Evolutionary conservation across 2,797 vertebrate genomes (phyloP).

Genomic region (Merluccius polli): DNA sequence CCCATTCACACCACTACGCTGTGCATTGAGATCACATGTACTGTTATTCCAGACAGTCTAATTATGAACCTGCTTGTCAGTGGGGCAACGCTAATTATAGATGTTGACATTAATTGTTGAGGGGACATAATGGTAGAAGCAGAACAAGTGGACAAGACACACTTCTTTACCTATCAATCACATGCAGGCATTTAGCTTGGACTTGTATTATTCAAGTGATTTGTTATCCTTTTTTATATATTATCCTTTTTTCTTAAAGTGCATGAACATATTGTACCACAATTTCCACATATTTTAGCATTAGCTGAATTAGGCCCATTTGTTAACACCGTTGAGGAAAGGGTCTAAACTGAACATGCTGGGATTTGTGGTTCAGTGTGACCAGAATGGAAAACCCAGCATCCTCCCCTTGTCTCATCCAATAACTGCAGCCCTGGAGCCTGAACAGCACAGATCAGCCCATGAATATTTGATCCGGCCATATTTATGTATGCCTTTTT

Average conservation of each 20-base stretch:
- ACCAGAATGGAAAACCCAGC: not conserved
- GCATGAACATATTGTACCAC: not conserved
- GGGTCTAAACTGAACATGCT: not conserved
- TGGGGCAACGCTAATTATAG: not conserved
- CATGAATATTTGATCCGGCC: slow-evolving; percentile 39
- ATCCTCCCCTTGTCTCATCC: slow-evolving; percentile 18
- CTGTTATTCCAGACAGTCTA: not conserved
- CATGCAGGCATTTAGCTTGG: not conserved
- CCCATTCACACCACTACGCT: not conserved
- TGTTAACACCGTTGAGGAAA: not conserved
- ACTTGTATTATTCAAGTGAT: not conserved
- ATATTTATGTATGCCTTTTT: slow-evolving; percentile 41
- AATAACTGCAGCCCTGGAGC: slow-evolving; percentile 15
- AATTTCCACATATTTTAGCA: not conserved
- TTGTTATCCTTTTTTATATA: not conserved
- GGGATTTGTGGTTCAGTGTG: not conserved
- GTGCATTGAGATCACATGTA: not conserved
- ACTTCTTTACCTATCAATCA: not conserved
- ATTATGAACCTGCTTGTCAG: not conserved
- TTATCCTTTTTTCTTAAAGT: not conserved
- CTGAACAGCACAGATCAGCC: slow-evolving; percentile 20
- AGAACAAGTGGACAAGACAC: not conserved
- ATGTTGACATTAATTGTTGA: not conserved
- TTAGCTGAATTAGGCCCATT: not conserved
- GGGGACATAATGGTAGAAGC: not conserved